phyloP scores from a whole-genome alignment of 1,140 invertebrate species.

The Drosophila mauritiana region DNA sequence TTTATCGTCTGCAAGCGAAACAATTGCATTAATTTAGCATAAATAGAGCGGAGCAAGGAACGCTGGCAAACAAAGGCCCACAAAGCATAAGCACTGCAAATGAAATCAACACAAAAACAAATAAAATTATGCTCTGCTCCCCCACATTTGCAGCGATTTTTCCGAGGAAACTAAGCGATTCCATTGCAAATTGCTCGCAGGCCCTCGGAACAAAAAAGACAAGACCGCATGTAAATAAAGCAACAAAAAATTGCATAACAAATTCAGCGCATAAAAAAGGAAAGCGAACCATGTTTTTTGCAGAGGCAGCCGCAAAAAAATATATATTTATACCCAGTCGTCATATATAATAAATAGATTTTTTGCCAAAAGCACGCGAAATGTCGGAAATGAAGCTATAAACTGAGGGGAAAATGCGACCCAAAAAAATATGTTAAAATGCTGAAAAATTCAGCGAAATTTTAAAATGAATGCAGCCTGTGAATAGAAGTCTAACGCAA shows the following conservation, averaged over 20 bases:
- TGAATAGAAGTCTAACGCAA: conserved; percentile 51
- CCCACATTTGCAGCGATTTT: conserved; percentile 32
- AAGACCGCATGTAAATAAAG: conserved; percentile 59
- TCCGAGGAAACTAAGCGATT: conserved; percentile 60
- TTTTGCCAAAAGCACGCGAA: conserved; percentile 57
- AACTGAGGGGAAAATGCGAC: conserved; percentile 17
- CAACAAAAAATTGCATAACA: conserved; percentile 54
- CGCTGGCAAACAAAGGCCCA: conserved; percentile 22
- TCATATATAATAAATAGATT: conserved; percentile 66
- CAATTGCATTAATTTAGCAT: conserved; percentile 71
- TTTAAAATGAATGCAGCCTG: conserved; percentile 56
- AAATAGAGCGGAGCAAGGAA: conserved; percentile 41
- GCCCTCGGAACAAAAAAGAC: conserved; percentile 17
- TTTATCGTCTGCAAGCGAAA: conserved; percentile 42
- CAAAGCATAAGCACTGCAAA: conserved; percentile 58
- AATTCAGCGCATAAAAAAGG: conserved; percentile 48
- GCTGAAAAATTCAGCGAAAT: conserved; percentile 43
- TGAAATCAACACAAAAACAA: conserved; percentile 61
- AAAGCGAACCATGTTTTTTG: conserved; percentile 62
- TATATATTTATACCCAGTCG: conserved; percentile 19
- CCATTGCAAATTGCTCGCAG: conserved; percentile 53
- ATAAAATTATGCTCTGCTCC: conserved; percentile 64
- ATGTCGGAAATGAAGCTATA: conserved; percentile 73
- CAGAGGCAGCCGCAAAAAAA: conserved; percentile 31
- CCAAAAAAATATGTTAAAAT: conserved; percentile 19